Percentiles rank a stretch among this genome's conserved stretches.
Evolutionary conservation across 1,140 invertebrate genomes (phyloP).

Genomic region (Sipha flava): DNA sequence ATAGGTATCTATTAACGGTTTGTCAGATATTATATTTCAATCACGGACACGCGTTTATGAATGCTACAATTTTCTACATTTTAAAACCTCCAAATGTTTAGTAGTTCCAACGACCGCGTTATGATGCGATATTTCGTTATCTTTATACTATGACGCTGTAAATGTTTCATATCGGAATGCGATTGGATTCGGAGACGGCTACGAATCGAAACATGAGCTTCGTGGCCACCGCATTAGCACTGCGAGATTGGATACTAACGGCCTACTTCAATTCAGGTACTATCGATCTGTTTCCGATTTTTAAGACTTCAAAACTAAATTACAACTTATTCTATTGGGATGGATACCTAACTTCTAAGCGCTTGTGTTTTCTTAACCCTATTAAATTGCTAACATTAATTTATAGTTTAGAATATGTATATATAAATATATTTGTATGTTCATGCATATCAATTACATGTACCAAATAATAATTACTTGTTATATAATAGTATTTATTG

Average conservation of each 20-base stretch:
- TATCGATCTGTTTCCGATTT: neutral
- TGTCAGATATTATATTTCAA: neutral
- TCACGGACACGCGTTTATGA: conserved; percentile 8
- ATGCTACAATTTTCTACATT: neutral
- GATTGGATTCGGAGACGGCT: conserved; percentile 11
- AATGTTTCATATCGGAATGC: neutral
- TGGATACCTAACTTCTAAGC: neutral
- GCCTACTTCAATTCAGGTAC: conserved; percentile 21
- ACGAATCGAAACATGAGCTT: conserved; percentile 27
- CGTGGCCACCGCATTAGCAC: conserved; percentile 17
- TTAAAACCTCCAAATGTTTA: neutral
- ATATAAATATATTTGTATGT: neutral
- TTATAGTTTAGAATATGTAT: too few species aligned
- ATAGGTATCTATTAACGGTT: neutral
- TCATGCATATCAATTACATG: neutral
- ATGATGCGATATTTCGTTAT: neutral
- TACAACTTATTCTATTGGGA: neutral
- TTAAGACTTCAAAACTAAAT: neutral
- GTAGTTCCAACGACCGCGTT: neutral
- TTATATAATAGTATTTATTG: too few species aligned
- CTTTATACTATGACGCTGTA: neutral
- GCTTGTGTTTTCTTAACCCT: neutral
- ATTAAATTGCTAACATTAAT: neutral
- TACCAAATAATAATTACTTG: too few species aligned
- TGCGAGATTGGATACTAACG: conserved; percentile 26